Percentiles rank a stretch among this genome's conserved stretches.
Evolutionary conservation across 1,140 invertebrate genomes (phyloP).

Genomic region (Drosophila pseudoananassae): DNA sequence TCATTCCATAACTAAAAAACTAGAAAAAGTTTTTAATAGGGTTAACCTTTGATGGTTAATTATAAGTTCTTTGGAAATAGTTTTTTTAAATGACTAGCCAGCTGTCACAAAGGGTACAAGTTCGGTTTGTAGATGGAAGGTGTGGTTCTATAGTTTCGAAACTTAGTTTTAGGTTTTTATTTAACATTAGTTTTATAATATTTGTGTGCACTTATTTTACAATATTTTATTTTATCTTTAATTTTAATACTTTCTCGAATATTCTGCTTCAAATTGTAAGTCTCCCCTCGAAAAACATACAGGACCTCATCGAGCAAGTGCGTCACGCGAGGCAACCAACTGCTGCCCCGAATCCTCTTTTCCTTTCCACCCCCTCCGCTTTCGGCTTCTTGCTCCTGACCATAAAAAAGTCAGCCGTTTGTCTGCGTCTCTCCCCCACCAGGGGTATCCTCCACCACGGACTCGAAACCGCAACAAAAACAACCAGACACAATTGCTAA

Average conservation of each 20-base stretch:
- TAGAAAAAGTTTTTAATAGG: conserved; percentile 7
- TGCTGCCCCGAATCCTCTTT: background rate
- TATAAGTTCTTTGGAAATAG: conserved; percentile 28
- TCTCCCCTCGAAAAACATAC: conserved; percentile 38
- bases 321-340: conserved; percentile 54
- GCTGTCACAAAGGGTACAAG: conserved; percentile 21
- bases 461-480: conserved; percentile 4
- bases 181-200: background rate
- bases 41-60: conserved; percentile 19
- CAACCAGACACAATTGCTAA: conserved; percentile 39
- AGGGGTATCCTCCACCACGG: background rate
- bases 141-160: background rate
- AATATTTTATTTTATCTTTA: background rate
- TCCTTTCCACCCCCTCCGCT: background rate
- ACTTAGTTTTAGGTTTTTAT: background rate
- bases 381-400: background rate
- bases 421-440: conserved; percentile 8
- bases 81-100: conserved; percentile 10
- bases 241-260: background rate
- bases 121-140: background rate
- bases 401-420: conserved; percentile 31
- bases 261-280: background rate
- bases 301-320: conserved; percentile 48
- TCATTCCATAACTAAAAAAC: background rate
- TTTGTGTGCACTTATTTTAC: too few species aligned